These are phyloP conservation scores for Platyrinchus mystaceus DNA, from an alignment of 2,797 vertebrate species.

Conservation along the genomic window DNA sequence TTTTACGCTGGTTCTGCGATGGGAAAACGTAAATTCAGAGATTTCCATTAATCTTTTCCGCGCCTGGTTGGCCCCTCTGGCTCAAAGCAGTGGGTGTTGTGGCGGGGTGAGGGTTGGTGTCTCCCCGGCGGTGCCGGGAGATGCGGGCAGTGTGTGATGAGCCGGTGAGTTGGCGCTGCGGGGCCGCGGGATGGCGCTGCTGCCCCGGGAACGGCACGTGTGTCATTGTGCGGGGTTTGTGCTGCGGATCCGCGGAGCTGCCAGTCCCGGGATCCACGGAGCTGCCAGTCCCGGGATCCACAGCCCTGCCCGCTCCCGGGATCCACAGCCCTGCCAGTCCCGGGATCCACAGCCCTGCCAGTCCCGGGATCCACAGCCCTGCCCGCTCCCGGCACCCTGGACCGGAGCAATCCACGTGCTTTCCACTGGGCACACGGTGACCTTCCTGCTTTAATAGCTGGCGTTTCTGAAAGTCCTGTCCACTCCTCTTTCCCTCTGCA, in stretches of 20 bases:
- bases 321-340: too few relatives aligned
- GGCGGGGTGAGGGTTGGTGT: too few relatives aligned
- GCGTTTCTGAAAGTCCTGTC: neutral
- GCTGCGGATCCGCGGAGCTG: too few relatives aligned
- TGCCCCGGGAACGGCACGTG: neutral
- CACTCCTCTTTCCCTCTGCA: neutral
- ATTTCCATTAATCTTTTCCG: neutral
- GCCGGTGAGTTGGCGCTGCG: neutral
- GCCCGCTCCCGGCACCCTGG: too few relatives aligned
- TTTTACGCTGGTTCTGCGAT: neutral
- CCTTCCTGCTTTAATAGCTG: neutral
- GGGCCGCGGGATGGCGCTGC: neutral
- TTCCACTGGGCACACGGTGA: neutral
- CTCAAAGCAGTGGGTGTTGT: neutral
- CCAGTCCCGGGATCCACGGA: too few relatives aligned
- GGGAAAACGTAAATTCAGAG: neutral
- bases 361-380: too few relatives aligned
- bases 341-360: too few relatives aligned
- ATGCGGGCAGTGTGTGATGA: too few relatives aligned
- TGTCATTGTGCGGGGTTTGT: neutral
- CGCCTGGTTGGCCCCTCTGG: neutral
- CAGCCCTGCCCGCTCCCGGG: too few relatives aligned
- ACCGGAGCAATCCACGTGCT: neutral
- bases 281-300: too few relatives aligned
- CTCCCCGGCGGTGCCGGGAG: neutral